phyloP scores from a whole-genome alignment of 2,797 vertebrate species.

The Pipistrellus kuhlii region DNA sequence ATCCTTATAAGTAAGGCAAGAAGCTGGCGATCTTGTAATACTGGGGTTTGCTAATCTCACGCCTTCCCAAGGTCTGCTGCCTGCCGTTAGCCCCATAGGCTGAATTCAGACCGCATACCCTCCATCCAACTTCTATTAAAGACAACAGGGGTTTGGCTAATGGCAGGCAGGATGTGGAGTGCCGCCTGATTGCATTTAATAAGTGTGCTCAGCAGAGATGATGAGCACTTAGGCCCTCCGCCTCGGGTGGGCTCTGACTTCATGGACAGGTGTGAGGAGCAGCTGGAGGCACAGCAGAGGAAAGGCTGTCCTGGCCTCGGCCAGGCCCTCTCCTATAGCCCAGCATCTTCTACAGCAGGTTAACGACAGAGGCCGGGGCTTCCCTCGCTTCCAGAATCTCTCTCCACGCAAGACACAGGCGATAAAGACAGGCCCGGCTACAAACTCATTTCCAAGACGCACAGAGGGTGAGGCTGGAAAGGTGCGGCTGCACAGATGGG shows the following conservation, averaged over 20 bases:
- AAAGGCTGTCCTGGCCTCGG: neutral
- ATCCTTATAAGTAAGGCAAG: constrained; percentile 43
- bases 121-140: neutral
- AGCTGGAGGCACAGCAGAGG: neutral
- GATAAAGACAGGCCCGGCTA: neutral
- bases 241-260: neutral
- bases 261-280: neutral
- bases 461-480: neutral
- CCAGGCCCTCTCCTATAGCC: neutral
- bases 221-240: neutral
- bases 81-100: neutral
- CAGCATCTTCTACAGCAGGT: neutral
- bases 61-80: neutral
- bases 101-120: neutral
- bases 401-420: neutral
- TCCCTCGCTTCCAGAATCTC: neutral
- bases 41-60: neutral
- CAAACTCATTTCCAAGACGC: neutral
- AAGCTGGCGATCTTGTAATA: neutral
- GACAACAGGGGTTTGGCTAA: constrained; percentile 22
- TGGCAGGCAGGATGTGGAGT: neutral
- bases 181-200: neutral
- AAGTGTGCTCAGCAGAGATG: constrained; percentile 1
- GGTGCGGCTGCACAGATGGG: neutral
- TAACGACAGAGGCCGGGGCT: neutral